Evolutionary conservation across 2,888 invertebrate species (phyloP), one percentile per base, ranked within the genome.

Genomic region (Kuschelorhynchus macadamiae): DNA sequence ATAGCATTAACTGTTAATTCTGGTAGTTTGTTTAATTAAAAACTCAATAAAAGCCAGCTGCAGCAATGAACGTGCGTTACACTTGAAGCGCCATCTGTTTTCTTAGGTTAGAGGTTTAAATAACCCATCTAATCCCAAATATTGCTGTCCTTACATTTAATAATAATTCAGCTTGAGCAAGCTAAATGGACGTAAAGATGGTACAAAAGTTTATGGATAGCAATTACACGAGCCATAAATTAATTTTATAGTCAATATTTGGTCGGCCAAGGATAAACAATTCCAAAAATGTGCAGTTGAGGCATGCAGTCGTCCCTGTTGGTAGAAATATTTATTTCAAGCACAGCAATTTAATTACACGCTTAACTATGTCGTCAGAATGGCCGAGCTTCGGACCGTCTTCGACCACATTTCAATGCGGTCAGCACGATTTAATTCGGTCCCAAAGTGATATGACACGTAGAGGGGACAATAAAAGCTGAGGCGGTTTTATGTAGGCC

Each of bases 301-400:
- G 53, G 30, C 18, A 12, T 16, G 16, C 60, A 39, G 63, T 20
- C 36, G 39, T 18, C 33, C 50, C 20, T 50, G 49, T 46, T 65
- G 30, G 32, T 17, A 30, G 53, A 30, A 53, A 53, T 60, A 66
- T 66, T 66, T 66, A 65, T 65, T 66, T 66, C 46, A 52, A 60
- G 53, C 66, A 39, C 16, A 53, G 60, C 67, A 67, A 67, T 67
- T 67, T 67, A 78, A 78, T 78, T 77, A 76, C 74, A 73, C 74
- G 75, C 76, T 76, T 77, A 77, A 77, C 77, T 76, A 76, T 77
- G 77, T 77, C 73, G 74, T 72, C 76, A 72, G 74, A 73, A 72
- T 71, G 71, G 72, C 72, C 63, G 67, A 55, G 50, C 64, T 44
- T 62, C 70, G 59, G 66, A 56, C 56, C 49, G 57, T 63, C 68